Conservation (phyloP, 2,797 vertebrate species). For the Leucoraja ocellata region DNA sequence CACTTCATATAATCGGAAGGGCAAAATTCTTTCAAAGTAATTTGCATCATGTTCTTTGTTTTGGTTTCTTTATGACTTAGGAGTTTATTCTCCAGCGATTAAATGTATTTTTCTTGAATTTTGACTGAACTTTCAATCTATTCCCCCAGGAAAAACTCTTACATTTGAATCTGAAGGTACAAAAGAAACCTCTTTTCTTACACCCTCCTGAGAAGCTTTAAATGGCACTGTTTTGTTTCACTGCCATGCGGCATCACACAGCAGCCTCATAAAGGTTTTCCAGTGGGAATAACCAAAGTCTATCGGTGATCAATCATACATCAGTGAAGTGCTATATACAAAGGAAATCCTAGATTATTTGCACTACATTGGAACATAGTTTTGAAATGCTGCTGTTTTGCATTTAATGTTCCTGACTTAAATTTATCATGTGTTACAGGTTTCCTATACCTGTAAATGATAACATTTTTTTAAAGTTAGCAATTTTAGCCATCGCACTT, state of each 20-base stretch:
- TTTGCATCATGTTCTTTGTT: not conserved
- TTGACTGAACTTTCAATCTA: not conserved
- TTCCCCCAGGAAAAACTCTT: not conserved
- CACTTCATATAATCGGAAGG: not conserved
- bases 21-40: not conserved
- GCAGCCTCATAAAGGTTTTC: not conserved
- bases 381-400: not conserved
- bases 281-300: not conserved
- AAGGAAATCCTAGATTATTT: not conserved
- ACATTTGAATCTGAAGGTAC: not conserved
- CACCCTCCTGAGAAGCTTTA: not conserved
- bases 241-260: not conserved
- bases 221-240: not conserved
- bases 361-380: not conserved
- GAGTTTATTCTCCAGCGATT: slow-evolving; percentile 1
- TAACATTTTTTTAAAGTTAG: not conserved
- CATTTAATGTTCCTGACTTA: not conserved
- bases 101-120: not conserved
- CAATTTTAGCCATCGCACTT: not conserved
- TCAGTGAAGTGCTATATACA: not conserved
- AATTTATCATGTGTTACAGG: not conserved
- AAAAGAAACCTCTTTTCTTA: not conserved
- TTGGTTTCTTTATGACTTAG: not conserved
- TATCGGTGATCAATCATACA: not conserved
- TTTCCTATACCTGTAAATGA: not conserved